Conservation (phyloP, 2,797 vertebrate species). For the Melanotaenia maccullochi region DNA sequence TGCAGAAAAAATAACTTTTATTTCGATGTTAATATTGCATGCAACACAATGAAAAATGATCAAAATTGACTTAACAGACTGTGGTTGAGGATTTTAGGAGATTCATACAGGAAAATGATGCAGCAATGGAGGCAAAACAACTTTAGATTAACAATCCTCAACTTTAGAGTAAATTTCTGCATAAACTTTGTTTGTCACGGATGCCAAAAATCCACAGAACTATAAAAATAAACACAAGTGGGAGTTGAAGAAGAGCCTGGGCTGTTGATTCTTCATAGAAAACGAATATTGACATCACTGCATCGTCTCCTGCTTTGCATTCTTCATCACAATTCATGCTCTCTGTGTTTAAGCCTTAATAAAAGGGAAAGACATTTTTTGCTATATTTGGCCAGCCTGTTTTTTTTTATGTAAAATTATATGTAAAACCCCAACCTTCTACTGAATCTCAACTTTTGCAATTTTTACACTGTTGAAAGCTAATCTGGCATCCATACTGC, state of each 20-base stretch:
- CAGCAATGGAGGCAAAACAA: slow-evolving; percentile 2
- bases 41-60: background rate
- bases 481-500: too few relatives aligned
- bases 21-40: background rate
- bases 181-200: background rate
- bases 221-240: background rate
- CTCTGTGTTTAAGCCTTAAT: background rate
- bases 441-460: too few relatives aligned
- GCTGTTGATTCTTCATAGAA: background rate
- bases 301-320: background rate
- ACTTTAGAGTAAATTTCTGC: background rate
- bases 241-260: background rate
- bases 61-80: background rate
- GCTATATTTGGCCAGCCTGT: too few relatives aligned
- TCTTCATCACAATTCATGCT: background rate
- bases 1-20: background rate
- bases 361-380: background rate
- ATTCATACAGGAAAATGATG: background rate
- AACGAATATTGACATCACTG: background rate
- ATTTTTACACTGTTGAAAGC: too few relatives aligned
- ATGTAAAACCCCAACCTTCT: too few relatives aligned
- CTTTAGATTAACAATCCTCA: background rate
- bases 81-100: background rate
- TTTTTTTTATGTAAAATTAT: too few relatives aligned
- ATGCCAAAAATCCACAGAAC: slow-evolving; percentile 19